Conservation (phyloP, 1,140 invertebrate species). For the Brachionus calyciflorus region DNA sequence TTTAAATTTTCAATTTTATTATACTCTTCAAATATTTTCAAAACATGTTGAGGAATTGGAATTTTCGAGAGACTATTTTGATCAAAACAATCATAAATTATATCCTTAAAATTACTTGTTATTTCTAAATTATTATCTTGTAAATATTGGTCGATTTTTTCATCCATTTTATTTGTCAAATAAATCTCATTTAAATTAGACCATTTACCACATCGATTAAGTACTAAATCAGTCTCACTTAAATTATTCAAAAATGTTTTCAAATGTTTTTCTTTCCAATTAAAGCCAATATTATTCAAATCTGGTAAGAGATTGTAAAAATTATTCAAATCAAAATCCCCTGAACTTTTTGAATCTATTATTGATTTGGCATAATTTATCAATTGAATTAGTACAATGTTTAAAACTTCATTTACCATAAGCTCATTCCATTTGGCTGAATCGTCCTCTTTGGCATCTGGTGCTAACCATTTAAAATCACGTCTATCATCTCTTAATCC, state of each 20-base stretch:
- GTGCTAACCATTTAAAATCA: constrained; percentile 51
- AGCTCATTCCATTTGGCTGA: constrained; percentile 36
- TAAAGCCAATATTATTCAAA: not conserved
- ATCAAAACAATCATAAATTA: constrained; percentile 18
- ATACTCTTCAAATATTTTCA: constrained; percentile 21
- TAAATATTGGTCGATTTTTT: not conserved
- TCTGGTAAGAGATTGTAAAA: not conserved
- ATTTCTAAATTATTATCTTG: not conserved
- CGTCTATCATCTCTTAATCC: constrained; percentile 49
- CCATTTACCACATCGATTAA: constrained; percentile 1
- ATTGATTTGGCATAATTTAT: constrained; percentile 46
- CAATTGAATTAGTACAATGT: constrained; percentile 46
- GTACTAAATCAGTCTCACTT: not conserved
- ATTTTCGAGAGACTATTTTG: not conserved
- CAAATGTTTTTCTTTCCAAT: constrained; percentile 33
- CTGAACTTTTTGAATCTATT: not conserved
- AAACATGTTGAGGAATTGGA: not conserved
- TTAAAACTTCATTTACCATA: constrained; percentile 47
- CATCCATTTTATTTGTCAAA: constrained; percentile 22
- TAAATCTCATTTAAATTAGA: constrained; percentile 21
- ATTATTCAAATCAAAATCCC: not conserved
- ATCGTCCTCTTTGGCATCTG: constrained; percentile 37
- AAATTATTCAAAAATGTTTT: constrained; percentile 12
- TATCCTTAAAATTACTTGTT: not conserved
- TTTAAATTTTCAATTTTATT: not conserved